Base-by-base conservation (phyloP, 2,113 vertebrate genomes). In the Choloepus hoffmanni region DNA sequence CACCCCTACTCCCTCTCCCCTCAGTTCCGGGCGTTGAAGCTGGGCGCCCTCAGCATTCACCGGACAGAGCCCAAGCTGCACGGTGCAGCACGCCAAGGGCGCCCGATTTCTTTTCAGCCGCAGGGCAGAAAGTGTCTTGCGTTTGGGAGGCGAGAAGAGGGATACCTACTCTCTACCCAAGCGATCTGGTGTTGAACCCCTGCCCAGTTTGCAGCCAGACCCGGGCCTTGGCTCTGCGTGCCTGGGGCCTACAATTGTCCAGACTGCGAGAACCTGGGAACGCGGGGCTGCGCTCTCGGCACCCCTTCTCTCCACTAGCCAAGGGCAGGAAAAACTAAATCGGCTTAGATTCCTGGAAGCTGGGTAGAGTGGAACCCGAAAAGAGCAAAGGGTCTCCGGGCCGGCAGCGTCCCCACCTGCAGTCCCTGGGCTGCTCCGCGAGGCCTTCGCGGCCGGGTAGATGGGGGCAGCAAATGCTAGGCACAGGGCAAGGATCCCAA, bases 331-430 rank as follows among this genome's bases (percentile, higher is more conserved):
- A 26, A 9, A 88, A 33, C 7, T 5, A 6, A 26, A 21, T 78
- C 33, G 72, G 62, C 67, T 30, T 36, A 60, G 72, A 26, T 33
- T 79, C 40, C 65, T 82, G 87, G 89, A 50, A 84, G 74, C 48
- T 2, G 40, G 65, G 40, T 23, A 48, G 77, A 9, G 30, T 40
- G 6, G 0, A 67, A 62, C 33, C 21, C 26, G 65, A 23, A 53
- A 48, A 40, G 16, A 60, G 45, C 1, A 16, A 68, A 23, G 0
- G 1, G 9, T n/a, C 50, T 65, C 1, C 3, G 8, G 3, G 16
- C 23, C 7, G 5, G 0, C 11, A 1, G 48, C 19, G 53, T 30
- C 43, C 58, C 73, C 68, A 82, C 62, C 48, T 48, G 73, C 50
- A 4, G 65, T 1, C 28, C 24, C 26, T 0, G 1, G 21, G 11